Evolutionary conservation across 2,888 invertebrate species (phyloP).

Genomic region (Hirtodrosophila trivittata): DNA sequence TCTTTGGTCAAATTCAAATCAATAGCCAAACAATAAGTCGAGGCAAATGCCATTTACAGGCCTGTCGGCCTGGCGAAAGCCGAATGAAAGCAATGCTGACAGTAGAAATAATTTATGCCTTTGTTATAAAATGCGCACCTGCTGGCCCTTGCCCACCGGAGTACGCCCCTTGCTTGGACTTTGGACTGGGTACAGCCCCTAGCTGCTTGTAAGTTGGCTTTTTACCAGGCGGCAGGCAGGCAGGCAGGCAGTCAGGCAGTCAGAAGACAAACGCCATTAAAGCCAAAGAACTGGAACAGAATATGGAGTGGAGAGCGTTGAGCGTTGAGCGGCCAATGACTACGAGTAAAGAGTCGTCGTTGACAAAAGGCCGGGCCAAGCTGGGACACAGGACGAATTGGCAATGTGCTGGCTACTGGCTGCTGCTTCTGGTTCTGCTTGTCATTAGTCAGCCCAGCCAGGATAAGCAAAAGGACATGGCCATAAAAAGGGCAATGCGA

Average conservation of each 20-base stretch:
- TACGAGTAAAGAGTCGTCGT: conserved; percentile 56
- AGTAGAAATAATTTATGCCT: conserved; percentile 79
- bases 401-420: conserved; percentile 50
- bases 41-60: conserved; percentile 67
- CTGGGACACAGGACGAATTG: conserved; percentile 52
- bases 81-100: conserved; percentile 75
- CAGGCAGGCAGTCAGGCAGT: not conserved
- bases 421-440: conserved; percentile 42
- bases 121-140: conserved; percentile 76
- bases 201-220: conserved; percentile 54
- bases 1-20: conserved; percentile 69
- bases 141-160: conserved; percentile 37
- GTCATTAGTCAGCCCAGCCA: conserved; percentile 78
- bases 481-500: conserved; percentile 74
- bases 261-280: conserved; percentile 62
- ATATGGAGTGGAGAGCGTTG: conserved; percentile 15
- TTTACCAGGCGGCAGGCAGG: conserved; percentile 47
- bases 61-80: conserved; percentile 27
- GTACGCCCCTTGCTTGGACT: not conserved
- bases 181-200: conserved; percentile 23
- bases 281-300: conserved; percentile 61
- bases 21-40: conserved; percentile 72
- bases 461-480: conserved; percentile 77
- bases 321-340: conserved; percentile 52
- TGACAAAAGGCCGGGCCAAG: conserved; percentile 62